Evolutionary conservation across 2,797 vertebrate genomes (phyloP).

Genomic region (Sphenopsis melanotis): DNA sequence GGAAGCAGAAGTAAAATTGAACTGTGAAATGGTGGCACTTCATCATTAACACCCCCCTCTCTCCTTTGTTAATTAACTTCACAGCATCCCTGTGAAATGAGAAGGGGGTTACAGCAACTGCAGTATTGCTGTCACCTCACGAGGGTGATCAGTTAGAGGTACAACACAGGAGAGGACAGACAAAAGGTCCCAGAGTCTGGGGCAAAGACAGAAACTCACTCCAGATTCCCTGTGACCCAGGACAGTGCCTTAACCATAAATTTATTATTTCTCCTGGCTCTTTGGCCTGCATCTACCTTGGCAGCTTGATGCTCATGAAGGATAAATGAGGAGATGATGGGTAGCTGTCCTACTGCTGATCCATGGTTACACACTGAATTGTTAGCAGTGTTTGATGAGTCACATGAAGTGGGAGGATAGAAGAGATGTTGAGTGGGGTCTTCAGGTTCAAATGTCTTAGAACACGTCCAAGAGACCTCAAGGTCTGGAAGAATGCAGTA

Average conservation of each 20-base stretch:
- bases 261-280: neutral
- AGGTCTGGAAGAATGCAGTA: neutral
- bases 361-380: neutral
- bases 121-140: neutral
- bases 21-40: neutral
- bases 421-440: neutral
- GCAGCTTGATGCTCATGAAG: neutral
- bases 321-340: neutral
- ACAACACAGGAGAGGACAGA: neutral
- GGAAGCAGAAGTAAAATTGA: neutral
- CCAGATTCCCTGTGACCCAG: neutral
- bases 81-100: neutral
- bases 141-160: neutral
- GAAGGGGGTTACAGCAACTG: neutral
- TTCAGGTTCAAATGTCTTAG: neutral
- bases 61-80: conserved; percentile 21
- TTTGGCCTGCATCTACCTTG: neutral
- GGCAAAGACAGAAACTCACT: neutral
- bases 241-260: neutral
- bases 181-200: neutral
- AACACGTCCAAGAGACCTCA: neutral
- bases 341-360: neutral
- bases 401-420: neutral
- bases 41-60: neutral
- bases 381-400: neutral